Conservation (phyloP, 2,888 invertebrate genomes). For the Drosophila atroscutellata region DNA sequence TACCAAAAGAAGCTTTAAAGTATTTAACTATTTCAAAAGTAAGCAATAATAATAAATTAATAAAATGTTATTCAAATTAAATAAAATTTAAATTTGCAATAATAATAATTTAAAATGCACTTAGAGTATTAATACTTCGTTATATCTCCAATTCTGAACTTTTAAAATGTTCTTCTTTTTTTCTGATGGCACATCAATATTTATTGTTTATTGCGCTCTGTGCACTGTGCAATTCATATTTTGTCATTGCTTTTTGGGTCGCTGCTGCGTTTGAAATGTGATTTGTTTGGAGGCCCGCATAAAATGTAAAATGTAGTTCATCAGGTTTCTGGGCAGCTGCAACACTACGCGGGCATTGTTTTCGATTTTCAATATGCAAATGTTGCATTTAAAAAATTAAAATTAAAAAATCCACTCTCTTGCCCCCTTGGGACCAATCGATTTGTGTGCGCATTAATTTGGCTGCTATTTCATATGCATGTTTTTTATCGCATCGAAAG, state of each 20-base stretch:
- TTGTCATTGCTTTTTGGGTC: conserved; percentile 62
- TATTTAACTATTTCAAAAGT: not conserved
- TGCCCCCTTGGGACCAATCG: not conserved
- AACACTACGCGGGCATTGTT: conserved; percentile 44
- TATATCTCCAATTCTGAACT: not conserved
- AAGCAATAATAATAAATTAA: not conserved
- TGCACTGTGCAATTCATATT: conserved; percentile 67
- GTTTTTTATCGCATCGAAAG: not conserved
- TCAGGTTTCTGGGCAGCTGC: conserved; percentile 38
- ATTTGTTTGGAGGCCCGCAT: conserved; percentile 71
- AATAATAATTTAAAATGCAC: not conserved
- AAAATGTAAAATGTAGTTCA: conserved; percentile 71
- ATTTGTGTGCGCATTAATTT: not conserved
- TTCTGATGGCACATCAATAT: conserved; percentile 58
- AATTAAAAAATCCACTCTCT: not conserved
- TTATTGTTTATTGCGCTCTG: conserved; percentile 69
- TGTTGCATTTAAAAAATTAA: not conserved
- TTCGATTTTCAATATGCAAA: conserved; percentile 48
- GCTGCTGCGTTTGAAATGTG: conserved; percentile 56
- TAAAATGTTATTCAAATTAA: not conserved
- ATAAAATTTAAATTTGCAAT: not conserved
- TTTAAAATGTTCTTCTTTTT: not conserved
- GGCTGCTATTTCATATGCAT: not conserved
- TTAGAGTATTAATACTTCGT: conserved; percentile 3
- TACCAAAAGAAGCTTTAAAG: not conserved